These are phyloP conservation scores for Heliconius eleuchia DNA, from an alignment of 1,140 invertebrate genomes.

Conservation along the genomic window DNA sequence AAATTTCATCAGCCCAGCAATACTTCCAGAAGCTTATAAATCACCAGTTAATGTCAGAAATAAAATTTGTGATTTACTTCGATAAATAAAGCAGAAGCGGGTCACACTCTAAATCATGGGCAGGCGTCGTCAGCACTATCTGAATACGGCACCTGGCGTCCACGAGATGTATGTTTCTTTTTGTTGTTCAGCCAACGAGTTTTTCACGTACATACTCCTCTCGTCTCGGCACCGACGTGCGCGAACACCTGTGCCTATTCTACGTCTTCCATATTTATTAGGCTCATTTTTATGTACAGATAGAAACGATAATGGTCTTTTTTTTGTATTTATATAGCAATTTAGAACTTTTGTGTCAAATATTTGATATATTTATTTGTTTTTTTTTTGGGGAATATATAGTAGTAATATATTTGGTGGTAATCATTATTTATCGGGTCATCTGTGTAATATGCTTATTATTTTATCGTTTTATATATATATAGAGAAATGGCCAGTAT, in stretches of 20 bases:
- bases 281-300: slow-evolving; percentile 40
- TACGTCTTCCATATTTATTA: slow-evolving; percentile 56
- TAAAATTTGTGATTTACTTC: slow-evolving; percentile 15
- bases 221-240: slow-evolving; percentile 50
- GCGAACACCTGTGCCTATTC: slow-evolving; percentile 63
- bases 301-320: slow-evolving; percentile 21
- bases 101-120: slow-evolving; percentile 70
- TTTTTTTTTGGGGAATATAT: neutral
- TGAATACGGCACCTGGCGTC: slow-evolving; percentile 65
- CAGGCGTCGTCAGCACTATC: slow-evolving; percentile 62
- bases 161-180: slow-evolving; percentile 45
- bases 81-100: slow-evolving; percentile 40
- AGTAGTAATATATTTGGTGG: neutral
- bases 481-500: no score
- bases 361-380: neutral
- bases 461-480: no score
- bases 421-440: neutral
- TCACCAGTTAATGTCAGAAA: neutral
- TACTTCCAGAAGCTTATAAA: neutral
- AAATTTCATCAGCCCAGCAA: neutral
- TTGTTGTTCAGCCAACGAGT: slow-evolving; percentile 71
- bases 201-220: slow-evolving; percentile 54
- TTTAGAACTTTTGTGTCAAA: neutral
- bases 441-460: no score
- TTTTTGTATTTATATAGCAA: neutral